Evolutionary conservation across 1,140 invertebrate genomes (phyloP).

Genomic region (Trichonephila clavipes): DNA sequence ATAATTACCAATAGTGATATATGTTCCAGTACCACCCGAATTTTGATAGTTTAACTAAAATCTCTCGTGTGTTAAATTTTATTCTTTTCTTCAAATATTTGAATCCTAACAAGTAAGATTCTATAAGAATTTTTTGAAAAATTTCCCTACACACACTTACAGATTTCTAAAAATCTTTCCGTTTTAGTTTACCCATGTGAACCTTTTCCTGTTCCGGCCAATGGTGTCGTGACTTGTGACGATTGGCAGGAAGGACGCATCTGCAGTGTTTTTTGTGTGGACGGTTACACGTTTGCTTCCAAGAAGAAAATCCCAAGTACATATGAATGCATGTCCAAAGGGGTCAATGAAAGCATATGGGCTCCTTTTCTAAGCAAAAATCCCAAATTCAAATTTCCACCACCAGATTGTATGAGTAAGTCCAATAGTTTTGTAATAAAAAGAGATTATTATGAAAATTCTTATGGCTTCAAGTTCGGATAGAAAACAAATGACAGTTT

Average conservation of each 20-base stretch:
- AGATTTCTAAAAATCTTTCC: too few species aligned
- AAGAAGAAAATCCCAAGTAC: background rate
- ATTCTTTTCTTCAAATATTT: too few species aligned
- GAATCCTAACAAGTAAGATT: too few species aligned
- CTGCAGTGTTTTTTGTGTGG: conserved; percentile 96
- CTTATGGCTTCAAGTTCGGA: too few species aligned
- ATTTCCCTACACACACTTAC: too few species aligned
- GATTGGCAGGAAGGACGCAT: conserved; percentile 80
- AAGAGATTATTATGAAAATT: too few species aligned
- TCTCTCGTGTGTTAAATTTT: too few species aligned
- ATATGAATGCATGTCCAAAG: background rate
- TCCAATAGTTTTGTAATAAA: background rate
- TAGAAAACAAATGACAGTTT: too few species aligned
- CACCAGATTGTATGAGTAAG: conserved; percentile 77
- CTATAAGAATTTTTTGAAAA: too few species aligned
- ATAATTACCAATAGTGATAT: too few species aligned
- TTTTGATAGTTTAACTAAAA: too few species aligned
- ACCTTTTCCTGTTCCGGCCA: conserved; percentile 33
- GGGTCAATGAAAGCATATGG: background rate
- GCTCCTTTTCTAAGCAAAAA: conserved; percentile 9
- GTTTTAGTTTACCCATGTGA: conserved; percentile 89
- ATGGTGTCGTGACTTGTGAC: conserved; percentile 69
- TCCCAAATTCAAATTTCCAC: conserved; percentile 38
- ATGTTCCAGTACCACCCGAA: too few species aligned
- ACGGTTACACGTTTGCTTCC: conserved; percentile 88